Evolutionary conservation across 2,797 vertebrate genomes (phyloP), one percentile per base, ranked within the genome.

Genomic region (Phyllotis vaccarum): DNA sequence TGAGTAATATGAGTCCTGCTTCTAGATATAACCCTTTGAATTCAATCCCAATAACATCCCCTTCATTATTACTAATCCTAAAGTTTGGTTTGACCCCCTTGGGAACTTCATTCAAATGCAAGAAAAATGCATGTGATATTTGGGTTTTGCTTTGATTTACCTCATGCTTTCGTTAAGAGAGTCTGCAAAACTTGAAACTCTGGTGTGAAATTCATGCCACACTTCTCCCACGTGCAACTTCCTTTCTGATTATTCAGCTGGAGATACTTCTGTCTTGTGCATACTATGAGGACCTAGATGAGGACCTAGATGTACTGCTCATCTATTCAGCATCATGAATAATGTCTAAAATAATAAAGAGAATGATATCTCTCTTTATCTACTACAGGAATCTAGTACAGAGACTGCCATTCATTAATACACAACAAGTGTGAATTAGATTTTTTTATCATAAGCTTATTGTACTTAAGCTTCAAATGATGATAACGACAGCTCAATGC

Each of bases 191-290:
- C n/a, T 56, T 66, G 27, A 5, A n/a, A 43, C 49, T 43, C 40
- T 21, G 16, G 40, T 94, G 11, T 68, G 21, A 89, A 80, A 89
- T 80, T 56, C 5, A 68, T 52, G 2, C 1, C 34, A 68, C 17
- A 29, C 4, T 24, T 92, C 74, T n/a, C 66, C 62, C 12, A 86
- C 22, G 8, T 24, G 43, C 49, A 76, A 16, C 87, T 89, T 74
- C 81, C 13, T 54, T 86, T 31, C 49, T 93, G 22, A 86, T 54
- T 79, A 79, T 78, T 91, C 74, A 70, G 52, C 17, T 74, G 6
- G 72, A 93, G n/a, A 78, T 52, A n/a, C n/a, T 66, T 94, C 72
- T 90, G 89, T 91, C 75, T 86, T n/a, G 13, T 27, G 3, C 2
- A 49, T 52, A n/a, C 40, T 74, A 0, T 85, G 40, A 95, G 21